A percentile compares a stretch with the other conserved stretches of the same genome.
Conservation (phyloP, 2,888 invertebrate genomes). For the Pyrrhosoma nymphula region DNA sequence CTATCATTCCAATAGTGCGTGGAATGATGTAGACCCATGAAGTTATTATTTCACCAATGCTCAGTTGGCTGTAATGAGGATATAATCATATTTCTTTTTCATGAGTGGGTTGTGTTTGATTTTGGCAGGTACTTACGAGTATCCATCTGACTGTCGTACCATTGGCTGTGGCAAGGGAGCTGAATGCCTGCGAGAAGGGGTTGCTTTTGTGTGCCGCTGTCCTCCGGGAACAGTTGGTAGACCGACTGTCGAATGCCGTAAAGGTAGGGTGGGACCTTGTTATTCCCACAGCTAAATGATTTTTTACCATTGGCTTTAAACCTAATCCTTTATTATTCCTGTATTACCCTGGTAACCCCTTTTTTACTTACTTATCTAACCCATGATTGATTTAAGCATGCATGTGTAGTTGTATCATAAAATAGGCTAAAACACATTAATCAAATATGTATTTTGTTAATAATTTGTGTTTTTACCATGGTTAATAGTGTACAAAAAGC, state of each 20-base stretch:
- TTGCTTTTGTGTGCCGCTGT: conserved; percentile 90
- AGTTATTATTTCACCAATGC: too few relatives aligned
- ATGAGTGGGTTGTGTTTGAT: not conserved
- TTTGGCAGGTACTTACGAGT: conserved; percentile 81
- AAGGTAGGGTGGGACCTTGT: conserved; percentile 79
- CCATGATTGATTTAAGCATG: conserved; percentile 29
- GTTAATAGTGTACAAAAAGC: conserved; percentile 58
- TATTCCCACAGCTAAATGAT: conserved; percentile 71
- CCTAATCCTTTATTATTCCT: conserved; percentile 11
- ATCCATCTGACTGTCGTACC: conserved; percentile 88
- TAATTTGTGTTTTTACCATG: conserved; percentile 54
- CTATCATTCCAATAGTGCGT: too few relatives aligned
- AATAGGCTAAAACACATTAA: conserved; percentile 61
- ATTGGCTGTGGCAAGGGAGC: conserved; percentile 91
- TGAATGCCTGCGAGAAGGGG: conserved; percentile 92
- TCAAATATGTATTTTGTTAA: conserved; percentile 50
- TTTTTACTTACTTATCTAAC: conserved; percentile 49
- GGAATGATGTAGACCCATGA: too few relatives aligned
- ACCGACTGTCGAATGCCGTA: conserved; percentile 86
- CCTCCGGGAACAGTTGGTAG: conserved; percentile 87
- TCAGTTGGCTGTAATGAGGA: too few relatives aligned
- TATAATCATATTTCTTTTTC: not conserved
- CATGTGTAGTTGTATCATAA: conserved; percentile 51
- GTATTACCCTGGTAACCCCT: conserved; percentile 12
- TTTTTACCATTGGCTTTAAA: conserved; percentile 75